Evolutionary conservation across 2,888 invertebrate genomes (phyloP).

Genomic region (Chesias legatella): DNA sequence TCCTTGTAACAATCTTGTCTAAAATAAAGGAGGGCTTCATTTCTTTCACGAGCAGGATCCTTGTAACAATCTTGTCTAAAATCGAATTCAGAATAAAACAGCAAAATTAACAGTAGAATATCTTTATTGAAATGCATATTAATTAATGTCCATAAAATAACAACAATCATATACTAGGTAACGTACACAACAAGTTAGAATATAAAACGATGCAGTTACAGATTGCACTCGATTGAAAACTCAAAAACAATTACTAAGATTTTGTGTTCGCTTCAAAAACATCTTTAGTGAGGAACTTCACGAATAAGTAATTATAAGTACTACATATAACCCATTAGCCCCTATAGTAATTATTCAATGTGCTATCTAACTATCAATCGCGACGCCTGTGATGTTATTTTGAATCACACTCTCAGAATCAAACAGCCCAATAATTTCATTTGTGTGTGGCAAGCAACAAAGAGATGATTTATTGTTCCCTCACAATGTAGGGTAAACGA

Average conservation of each 20-base stretch:
- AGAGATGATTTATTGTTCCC: too few relatives aligned
- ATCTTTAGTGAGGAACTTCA: constrained; percentile 27
- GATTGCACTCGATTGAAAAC: constrained; percentile 17
- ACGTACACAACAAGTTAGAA: constrained; percentile 30
- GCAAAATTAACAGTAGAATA: constrained; percentile 41
- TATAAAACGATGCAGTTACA: constrained; percentile 23
- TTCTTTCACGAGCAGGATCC: too few relatives aligned
- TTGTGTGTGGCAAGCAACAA: too few relatives aligned
- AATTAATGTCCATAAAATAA: constrained; percentile 39
- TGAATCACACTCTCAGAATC: background rate
- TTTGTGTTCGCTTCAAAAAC: constrained; percentile 14
- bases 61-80: too few relatives aligned
- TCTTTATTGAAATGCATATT: constrained; percentile 48
- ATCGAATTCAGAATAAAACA: constrained; percentile 3
- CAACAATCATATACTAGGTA: constrained; percentile 35
- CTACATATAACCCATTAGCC: constrained; percentile 17
- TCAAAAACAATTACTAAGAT: constrained; percentile 7
- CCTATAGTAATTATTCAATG: constrained; percentile 22
- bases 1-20: too few relatives aligned
- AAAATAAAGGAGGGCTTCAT: too few relatives aligned
- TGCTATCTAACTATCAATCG: background rate
- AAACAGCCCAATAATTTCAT: too few relatives aligned
- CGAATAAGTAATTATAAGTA: constrained; percentile 7
- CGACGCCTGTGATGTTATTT: constrained; percentile 8
- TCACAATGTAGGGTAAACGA: too few relatives aligned